Evolutionary conservation across 2,888 invertebrate genomes (phyloP).

Genomic region (Saturnia pavonia): DNA sequence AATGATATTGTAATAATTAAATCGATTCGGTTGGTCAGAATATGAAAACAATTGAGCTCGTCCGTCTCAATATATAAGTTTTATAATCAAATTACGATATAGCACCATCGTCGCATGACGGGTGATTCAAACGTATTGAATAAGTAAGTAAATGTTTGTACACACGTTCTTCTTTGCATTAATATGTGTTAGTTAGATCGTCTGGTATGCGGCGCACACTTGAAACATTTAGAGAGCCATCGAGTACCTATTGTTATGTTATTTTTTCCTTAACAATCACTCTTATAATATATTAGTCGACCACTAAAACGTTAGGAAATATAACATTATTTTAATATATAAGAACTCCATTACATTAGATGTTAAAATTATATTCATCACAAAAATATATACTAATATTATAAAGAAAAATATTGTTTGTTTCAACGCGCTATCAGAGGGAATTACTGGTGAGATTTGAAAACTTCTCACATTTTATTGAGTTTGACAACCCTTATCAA

Average conservation of each 20-base stretch:
- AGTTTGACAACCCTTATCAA: no score
- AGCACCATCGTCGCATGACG: conserved; percentile 11
- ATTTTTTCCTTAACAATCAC: background rate
- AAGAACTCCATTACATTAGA: no score
- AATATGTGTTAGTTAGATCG: conserved; percentile 9
- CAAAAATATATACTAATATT: no score
- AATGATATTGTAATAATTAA: background rate
- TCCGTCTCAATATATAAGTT: background rate
- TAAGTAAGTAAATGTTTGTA: conserved; percentile 17
- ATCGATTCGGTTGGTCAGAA: background rate
- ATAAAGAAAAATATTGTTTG: no score
- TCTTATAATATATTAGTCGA: background rate
- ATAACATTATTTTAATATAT: no score
- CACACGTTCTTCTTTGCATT: conserved; percentile 20
- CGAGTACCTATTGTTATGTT: background rate
- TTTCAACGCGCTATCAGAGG: no score
- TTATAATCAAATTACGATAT: background rate
- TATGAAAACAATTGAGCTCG: background rate
- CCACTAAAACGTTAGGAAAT: background rate
- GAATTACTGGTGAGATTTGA: no score
- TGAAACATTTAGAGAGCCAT: background rate
- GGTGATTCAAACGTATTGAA: conserved; percentile 24
- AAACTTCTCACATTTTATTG: no score
- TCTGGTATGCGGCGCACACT: background rate
- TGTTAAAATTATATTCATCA: no score